Evolutionary conservation across 2,888 invertebrate genomes (phyloP).

Genomic region (Plagiodera versicolora): DNA sequence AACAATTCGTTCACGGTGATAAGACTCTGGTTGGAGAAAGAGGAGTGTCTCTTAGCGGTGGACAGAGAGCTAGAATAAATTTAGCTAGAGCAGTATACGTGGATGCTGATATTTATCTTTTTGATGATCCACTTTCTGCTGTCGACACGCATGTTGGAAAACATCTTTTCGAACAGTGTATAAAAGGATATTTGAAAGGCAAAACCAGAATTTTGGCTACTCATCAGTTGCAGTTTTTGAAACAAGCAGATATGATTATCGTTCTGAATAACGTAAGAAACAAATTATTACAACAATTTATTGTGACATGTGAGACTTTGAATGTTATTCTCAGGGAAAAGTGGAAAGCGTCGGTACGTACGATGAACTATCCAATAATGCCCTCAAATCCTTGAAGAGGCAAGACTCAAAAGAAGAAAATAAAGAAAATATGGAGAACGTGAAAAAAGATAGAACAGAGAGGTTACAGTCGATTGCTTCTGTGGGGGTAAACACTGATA

Average conservation of each 20-base stretch:
- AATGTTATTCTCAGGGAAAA: conserved; percentile 58
- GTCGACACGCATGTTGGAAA: conserved; percentile 77
- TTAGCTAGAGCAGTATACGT: conserved; percentile 77
- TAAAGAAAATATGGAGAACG: conserved; percentile 13
- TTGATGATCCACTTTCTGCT: conserved; percentile 81
- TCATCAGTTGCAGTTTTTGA: conserved; percentile 80
- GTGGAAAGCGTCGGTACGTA: conserved; percentile 63
- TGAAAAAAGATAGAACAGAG: conserved; percentile 33
- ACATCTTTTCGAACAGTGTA: conserved; percentile 75
- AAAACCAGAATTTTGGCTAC: conserved; percentile 79
- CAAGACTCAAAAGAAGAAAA: conserved; percentile 31
- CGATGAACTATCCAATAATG: conserved; percentile 59
- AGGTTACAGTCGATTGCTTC: conserved; percentile 37
- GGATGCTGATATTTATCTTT: conserved; percentile 73
- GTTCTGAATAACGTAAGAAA: conserved; percentile 63
- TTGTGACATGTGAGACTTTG: too few species aligned
- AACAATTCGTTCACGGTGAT: conserved; percentile 72
- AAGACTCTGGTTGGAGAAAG: conserved; percentile 76
- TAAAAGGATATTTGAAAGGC: conserved; percentile 58
- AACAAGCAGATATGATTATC: conserved; percentile 66
- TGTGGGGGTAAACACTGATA: conserved; percentile 37
- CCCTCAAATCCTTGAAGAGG: conserved; percentile 41
- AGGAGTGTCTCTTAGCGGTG: conserved; percentile 79
- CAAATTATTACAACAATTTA: neutral
- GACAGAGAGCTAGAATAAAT: conserved; percentile 79